phyloP scores from a whole-genome alignment of 2,888 invertebrate species.

The Atethmia centrago region DNA sequence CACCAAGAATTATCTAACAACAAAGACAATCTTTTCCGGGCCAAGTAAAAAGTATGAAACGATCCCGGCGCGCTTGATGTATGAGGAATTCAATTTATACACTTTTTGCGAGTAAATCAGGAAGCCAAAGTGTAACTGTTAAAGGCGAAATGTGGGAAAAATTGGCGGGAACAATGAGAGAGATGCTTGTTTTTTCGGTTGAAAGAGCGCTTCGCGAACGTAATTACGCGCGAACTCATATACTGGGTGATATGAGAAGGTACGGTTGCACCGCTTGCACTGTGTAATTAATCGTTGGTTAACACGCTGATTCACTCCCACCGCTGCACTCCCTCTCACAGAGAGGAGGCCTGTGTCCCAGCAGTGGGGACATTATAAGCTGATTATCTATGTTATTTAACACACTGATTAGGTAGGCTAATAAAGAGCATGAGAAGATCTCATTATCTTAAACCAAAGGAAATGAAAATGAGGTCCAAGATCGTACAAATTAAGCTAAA shows the following conservation, averaged over 20 bases:
- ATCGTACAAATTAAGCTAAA: background rate
- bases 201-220: conserved; percentile 87
- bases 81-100: conserved; percentile 87
- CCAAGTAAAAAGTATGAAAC: conserved; percentile 72
- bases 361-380: too few species aligned
- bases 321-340: too few species aligned
- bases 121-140: conserved; percentile 88
- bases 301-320: too few species aligned
- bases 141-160: conserved; percentile 89
- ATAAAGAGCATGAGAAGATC: background rate
- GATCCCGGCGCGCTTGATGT: conserved; percentile 74
- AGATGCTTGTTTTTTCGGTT: conserved; percentile 87
- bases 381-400: too few species aligned
- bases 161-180: conserved; percentile 85
- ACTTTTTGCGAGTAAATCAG: conserved; percentile 86
- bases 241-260: conserved; percentile 77
- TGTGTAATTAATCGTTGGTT: conserved; percentile 59
- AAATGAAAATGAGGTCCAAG: background rate
- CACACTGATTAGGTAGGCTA: background rate
- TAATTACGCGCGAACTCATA: conserved; percentile 85
- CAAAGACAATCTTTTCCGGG: conserved; percentile 76
- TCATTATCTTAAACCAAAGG: background rate
- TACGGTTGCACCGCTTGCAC: conserved; percentile 55
- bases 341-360: too few species aligned
- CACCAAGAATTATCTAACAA: conserved; percentile 76